phyloP scores from a whole-genome alignment of 2,888 invertebrate species.

The Metopia argyrocephala region DNA sequence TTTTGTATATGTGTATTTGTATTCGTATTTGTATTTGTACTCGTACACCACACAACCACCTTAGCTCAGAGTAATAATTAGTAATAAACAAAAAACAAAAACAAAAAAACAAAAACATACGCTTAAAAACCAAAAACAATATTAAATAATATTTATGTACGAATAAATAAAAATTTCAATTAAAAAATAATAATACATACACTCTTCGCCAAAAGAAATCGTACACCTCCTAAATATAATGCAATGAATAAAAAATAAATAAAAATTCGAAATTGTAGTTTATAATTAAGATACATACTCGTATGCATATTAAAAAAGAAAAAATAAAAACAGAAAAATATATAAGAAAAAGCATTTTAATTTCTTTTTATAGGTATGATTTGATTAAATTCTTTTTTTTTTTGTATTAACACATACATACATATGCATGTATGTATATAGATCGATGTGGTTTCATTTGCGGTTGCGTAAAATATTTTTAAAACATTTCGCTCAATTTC shows the following conservation, averaged over 20 bases:
- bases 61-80: slow-evolving; percentile 60
- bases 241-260: slow-evolving; percentile 48
- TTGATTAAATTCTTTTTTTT: no score
- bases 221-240: slow-evolving; percentile 26
- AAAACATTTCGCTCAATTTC: background rate
- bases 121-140: slow-evolving; percentile 63
- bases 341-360: slow-evolving; percentile 22
- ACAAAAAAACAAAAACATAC: slow-evolving; percentile 67
- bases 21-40: slow-evolving; percentile 8
- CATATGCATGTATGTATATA: no score
- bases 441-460: slow-evolving; percentile 63
- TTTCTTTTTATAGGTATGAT: slow-evolving; percentile 7
- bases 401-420: no score
- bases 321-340: slow-evolving; percentile 19
- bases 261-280: no score
- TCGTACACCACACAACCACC: slow-evolving; percentile 38
- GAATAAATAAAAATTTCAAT: no score
- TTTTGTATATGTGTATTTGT: slow-evolving; percentile 48
- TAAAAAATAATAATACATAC: slow-evolving; percentile 49
- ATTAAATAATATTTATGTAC: background rate
- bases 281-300: no score
- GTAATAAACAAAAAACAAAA: slow-evolving; percentile 67
- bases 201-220: slow-evolving; percentile 48
- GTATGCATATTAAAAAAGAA: slow-evolving; percentile 46
- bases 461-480: slow-evolving; percentile 51